Evolutionary conservation across 92 coral and sea anemone genomes (phyloP).

Genomic region (Epizoanthus illoricatus): DNA sequence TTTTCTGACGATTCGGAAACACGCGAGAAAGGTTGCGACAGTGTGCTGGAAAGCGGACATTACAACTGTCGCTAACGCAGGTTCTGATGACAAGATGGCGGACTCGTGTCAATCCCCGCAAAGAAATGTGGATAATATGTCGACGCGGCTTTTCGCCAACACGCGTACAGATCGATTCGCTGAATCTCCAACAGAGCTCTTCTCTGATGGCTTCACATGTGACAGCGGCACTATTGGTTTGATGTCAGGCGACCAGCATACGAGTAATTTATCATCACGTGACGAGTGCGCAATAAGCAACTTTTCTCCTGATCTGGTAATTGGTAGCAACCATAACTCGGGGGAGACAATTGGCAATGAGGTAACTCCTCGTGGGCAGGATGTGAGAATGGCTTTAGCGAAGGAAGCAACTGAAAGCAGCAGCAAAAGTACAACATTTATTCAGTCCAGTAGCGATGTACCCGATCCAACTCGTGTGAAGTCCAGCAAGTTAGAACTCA

Average conservation of each 20-base stretch:
- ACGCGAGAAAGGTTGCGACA: conserved; percentile 65
- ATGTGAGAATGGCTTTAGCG: background rate
- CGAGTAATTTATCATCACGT: background rate
- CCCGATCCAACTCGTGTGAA: background rate
- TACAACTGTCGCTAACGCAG: background rate
- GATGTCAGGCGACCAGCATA: background rate
- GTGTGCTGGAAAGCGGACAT: conserved; percentile 13
- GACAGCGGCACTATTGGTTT: background rate
- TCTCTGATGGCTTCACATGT: conserved; percentile 13
- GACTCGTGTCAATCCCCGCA: background rate
- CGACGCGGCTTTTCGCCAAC: background rate
- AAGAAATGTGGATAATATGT: background rate
- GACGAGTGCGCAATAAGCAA: background rate
- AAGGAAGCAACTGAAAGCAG: background rate
- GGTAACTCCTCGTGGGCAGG: background rate
- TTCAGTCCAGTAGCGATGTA: background rate
- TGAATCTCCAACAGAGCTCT: conserved; percentile 8
- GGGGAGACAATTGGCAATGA: too few species aligned
- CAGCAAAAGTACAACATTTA: background rate
- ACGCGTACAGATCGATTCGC: conserved; percentile 1
- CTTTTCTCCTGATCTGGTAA: background rate
- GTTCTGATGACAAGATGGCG: background rate
- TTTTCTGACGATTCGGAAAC: conserved; percentile 66
- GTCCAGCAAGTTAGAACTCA: background rate
- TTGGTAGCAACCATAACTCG: too few species aligned